These are phyloP conservation scores for Solen grandis DNA, from an alignment of 1,140 invertebrate species.

Conservation along the genomic window DNA sequence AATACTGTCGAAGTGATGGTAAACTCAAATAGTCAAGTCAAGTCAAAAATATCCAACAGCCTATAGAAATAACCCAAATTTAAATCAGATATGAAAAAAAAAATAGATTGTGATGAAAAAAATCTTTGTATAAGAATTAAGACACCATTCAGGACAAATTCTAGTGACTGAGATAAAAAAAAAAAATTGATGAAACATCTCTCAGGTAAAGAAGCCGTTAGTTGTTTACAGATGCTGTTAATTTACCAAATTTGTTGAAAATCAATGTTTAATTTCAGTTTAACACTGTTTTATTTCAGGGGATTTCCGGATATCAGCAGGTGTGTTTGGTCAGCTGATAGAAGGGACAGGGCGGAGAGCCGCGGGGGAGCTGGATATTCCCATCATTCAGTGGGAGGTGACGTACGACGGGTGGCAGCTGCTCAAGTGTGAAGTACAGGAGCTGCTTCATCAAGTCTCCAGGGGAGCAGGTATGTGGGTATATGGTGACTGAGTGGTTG, in stretches of 20 bases:
- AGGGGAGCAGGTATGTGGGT: constrained; percentile 68
- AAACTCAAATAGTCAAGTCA: too few species aligned
- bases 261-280: too few species aligned
- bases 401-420: constrained; percentile 75
- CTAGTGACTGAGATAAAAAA: too few species aligned
- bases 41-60: too few species aligned
- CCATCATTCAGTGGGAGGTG: constrained; percentile 74
- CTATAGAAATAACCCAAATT: background rate
- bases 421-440: constrained; percentile 71
- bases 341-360: constrained; percentile 2
- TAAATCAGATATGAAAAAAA: background rate
- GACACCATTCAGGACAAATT: too few species aligned
- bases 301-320: constrained; percentile 45
- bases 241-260: too few species aligned
- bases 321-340: constrained; percentile 48
- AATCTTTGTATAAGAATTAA: background rate
- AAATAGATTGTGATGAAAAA: background rate
- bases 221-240: too few species aligned
- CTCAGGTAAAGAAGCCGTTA: too few species aligned
- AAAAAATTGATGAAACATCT: too few species aligned
- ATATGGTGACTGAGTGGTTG: too few species aligned
- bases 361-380: constrained; percentile 45
- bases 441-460: constrained; percentile 72
- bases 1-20: too few species aligned
- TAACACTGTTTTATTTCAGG: constrained; percentile 36